Evolutionary conservation across 2,797 vertebrate genomes (phyloP).

Genomic region (Hylomyscus alleni): DNA sequence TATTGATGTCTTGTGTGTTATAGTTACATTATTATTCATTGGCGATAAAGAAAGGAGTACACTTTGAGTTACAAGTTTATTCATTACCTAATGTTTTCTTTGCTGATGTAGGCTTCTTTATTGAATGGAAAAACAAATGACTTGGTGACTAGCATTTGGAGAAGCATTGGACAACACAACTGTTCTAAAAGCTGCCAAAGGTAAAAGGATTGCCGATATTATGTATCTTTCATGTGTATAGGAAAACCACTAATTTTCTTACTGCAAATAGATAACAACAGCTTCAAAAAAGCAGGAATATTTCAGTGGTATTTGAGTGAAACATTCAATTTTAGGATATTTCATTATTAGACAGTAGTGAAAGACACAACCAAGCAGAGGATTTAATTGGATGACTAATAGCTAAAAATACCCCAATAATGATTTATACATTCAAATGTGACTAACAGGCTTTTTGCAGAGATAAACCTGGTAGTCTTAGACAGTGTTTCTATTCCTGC

Average conservation of each 20-base stretch:
- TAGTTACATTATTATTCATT: background rate
- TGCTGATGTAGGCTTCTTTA: background rate
- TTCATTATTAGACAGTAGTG: background rate
- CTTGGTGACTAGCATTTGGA: background rate
- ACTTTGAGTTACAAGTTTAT: slow-evolving; percentile 22
- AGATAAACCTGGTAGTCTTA: background rate
- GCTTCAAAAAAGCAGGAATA: too few relatives aligned
- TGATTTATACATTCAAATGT: background rate
- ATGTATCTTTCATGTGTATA: background rate
- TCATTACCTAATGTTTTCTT: slow-evolving; percentile 44
- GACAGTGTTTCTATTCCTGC: too few relatives aligned
- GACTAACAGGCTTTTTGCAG: too few relatives aligned
- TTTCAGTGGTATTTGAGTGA: background rate
- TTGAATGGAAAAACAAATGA: slow-evolving; percentile 18
- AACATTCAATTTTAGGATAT: background rate
- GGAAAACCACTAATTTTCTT: background rate
- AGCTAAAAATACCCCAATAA: background rate
- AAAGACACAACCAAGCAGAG: background rate
- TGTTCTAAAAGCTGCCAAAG: background rate
- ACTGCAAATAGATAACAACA: background rate
- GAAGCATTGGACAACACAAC: background rate
- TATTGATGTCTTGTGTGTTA: slow-evolving; percentile 10
- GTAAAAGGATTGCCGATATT: background rate
- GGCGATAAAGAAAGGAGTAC: background rate
- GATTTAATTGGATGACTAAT: background rate